phyloP scores from a whole-genome alignment of 2,888 invertebrate species.

The Mimachlamys varia region DNA sequence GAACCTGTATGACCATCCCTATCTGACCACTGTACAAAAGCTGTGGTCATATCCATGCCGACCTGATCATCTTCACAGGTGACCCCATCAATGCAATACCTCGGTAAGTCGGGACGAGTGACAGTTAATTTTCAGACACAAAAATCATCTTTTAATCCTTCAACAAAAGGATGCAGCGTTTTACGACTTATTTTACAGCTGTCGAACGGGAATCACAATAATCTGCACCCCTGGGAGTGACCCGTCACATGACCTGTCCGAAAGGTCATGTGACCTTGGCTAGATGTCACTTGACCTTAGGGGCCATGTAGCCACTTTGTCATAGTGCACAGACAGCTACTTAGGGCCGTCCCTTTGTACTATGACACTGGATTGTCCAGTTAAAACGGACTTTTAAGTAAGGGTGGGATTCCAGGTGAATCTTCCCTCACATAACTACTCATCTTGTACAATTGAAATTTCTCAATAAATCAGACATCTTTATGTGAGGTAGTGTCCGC shows the following conservation, averaged over 20 bases:
- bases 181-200: conserved; percentile 51
- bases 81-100: not conserved
- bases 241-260: conserved; percentile 49
- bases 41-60: not conserved
- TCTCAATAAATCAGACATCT: conserved; percentile 12
- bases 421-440: not conserved
- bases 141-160: conserved; percentile 44
- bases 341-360: not conserved
- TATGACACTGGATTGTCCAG: not conserved
- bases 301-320: not conserved
- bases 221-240: conserved; percentile 46
- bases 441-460: not conserved
- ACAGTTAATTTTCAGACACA: not conserved
- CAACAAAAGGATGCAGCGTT: conserved; percentile 46
- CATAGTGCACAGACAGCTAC: not conserved
- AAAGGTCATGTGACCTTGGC: conserved; percentile 47
- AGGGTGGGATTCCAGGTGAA: not conserved
- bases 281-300: not conserved
- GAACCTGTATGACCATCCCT: not conserved
- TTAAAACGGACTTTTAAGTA: not conserved
- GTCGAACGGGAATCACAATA: conserved; percentile 38
- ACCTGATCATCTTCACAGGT: not conserved
- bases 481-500: not conserved
- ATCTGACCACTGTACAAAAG: not conserved
- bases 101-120: not conserved